Conservation (phyloP, 2,113 vertebrate genomes). For the Neoarius graeffei region DNA sequence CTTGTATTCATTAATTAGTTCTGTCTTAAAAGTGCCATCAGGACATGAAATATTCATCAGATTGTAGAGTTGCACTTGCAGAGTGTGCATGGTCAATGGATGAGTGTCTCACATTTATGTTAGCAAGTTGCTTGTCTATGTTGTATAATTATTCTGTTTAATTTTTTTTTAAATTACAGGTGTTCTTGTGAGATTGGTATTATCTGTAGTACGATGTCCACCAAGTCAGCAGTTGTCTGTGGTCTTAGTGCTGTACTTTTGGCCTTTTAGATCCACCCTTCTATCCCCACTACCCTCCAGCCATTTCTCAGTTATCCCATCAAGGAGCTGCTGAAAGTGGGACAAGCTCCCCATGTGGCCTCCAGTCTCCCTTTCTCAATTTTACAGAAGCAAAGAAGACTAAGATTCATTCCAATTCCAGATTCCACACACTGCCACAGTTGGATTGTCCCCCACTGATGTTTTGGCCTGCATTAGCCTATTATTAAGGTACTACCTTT, state of each 20-base stretch:
- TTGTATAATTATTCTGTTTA: not conserved
- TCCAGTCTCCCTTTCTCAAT: conserved; percentile 78
- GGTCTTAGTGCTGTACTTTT: not conserved
- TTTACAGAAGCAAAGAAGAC: conserved; percentile 62
- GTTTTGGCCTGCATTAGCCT: not conserved
- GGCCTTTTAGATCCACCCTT: conserved; percentile 44
- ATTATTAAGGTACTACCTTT: conserved; percentile 6
- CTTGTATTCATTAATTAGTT: conserved; percentile 80
- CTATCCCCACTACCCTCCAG: conserved; percentile 21
- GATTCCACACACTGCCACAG: conserved; percentile 28
- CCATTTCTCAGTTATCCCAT: conserved; percentile 20
- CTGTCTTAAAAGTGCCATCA: conserved; percentile 78
- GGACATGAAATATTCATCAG: conserved; percentile 79
- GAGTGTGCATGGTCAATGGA: conserved; percentile 7
- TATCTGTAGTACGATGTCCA: not conserved
- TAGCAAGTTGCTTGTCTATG: not conserved
- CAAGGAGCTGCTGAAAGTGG: conserved; percentile 67
- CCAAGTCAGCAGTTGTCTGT: not conserved
- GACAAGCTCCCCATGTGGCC: conserved; percentile 79
- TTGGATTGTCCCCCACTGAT: conserved; percentile 25
- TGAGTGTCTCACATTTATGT: conserved; percentile 18
- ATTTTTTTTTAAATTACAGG: not conserved
- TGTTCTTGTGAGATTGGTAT: not conserved
- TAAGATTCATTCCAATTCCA: conserved; percentile 41
- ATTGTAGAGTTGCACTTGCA: conserved; percentile 44